phyloP scores from a whole-genome alignment of 2,888 invertebrate genomes.

The Drosophila affinis region DNA sequence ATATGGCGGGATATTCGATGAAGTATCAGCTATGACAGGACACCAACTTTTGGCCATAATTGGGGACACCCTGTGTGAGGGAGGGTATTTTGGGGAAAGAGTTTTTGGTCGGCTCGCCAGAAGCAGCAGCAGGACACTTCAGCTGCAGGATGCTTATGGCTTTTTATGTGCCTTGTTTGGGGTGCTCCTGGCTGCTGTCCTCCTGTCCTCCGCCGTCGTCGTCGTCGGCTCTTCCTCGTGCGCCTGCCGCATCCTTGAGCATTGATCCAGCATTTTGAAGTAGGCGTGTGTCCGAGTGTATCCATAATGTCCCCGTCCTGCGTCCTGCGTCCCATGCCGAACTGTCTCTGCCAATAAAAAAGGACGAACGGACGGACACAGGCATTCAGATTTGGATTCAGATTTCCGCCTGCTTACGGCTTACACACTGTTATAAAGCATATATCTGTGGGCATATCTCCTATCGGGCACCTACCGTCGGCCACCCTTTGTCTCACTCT shows the following conservation, averaged over 20 bases:
- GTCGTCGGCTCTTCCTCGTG: too few species aligned
- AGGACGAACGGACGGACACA: constrained; percentile 25
- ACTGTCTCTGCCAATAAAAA: constrained; percentile 63
- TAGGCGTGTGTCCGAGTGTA: constrained; percentile 61
- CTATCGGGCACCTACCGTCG: constrained; percentile 42
- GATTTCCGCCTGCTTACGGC: constrained; percentile 39
- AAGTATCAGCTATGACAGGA: too few species aligned
- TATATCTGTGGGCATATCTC: constrained; percentile 56
- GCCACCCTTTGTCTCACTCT: constrained; percentile 33
- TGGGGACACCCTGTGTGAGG: neutral
- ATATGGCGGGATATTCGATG: neutral
- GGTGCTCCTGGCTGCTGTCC: constrained; percentile 10
- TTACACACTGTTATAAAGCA: constrained; percentile 68
- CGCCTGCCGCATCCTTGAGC: constrained; percentile 52
- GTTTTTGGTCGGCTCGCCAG: constrained; percentile 42
- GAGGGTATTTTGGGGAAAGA: constrained; percentile 28
- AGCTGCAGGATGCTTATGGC: constrained; percentile 64
- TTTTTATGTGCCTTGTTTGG: constrained; percentile 75
- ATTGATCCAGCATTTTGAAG: constrained; percentile 68
- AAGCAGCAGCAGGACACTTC: constrained; percentile 22
- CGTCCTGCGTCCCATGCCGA: constrained; percentile 32
- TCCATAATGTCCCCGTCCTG: constrained; percentile 42
- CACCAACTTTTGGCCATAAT: neutral
- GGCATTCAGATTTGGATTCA: constrained; percentile 16
- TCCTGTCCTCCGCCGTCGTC: too few species aligned